Evolutionary conservation across 1,140 invertebrate species (phyloP).

Genomic region (Nasonia longicornis): DNA sequence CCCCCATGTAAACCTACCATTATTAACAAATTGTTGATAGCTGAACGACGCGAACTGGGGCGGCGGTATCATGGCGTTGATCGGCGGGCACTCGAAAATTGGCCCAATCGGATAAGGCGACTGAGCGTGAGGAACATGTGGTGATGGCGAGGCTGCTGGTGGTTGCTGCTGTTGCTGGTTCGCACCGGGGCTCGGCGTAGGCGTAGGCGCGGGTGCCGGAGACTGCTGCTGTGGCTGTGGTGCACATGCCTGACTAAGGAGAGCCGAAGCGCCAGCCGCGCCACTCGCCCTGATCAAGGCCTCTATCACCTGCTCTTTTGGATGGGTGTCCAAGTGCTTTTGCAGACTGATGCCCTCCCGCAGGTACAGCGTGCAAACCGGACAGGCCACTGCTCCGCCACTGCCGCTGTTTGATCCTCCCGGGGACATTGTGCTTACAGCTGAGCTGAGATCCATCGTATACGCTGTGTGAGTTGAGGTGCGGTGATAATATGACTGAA

Average conservation of each 20-base stretch:
- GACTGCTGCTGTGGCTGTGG: slow-evolving; percentile 45
- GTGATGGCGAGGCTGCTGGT: slow-evolving; percentile 17
- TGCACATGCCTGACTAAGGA: slow-evolving; percentile 23
- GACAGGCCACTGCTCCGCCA: slow-evolving; percentile 71
- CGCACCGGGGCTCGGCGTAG: slow-evolving; percentile 30
- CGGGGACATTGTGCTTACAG: slow-evolving; percentile 36
- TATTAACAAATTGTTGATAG: slow-evolving; percentile 73
- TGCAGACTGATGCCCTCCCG: slow-evolving; percentile 84
- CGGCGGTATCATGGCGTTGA: slow-evolving; percentile 63
- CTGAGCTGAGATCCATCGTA: slow-evolving; percentile 52
- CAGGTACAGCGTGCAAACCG: slow-evolving; percentile 85
- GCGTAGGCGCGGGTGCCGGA: slow-evolving; percentile 41
- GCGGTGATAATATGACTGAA: slow-evolving; percentile 4
- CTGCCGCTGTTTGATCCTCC: background rate
- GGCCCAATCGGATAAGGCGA: slow-evolving; percentile 49
- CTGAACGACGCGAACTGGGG: slow-evolving; percentile 69
- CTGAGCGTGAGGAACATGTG: slow-evolving; percentile 44
- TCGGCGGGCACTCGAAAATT: slow-evolving; percentile 64
- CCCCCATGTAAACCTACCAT: slow-evolving; percentile 53
- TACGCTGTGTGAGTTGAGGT: background rate
- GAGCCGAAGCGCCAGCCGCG: slow-evolving; percentile 55
- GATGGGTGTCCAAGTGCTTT: slow-evolving; percentile 84
- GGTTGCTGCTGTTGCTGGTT: background rate
- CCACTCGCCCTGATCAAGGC: slow-evolving; percentile 74
- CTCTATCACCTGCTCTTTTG: slow-evolving; percentile 87